phyloP scores from a whole-genome alignment of 2,888 invertebrate species.

The Globia sparganii region DNA sequence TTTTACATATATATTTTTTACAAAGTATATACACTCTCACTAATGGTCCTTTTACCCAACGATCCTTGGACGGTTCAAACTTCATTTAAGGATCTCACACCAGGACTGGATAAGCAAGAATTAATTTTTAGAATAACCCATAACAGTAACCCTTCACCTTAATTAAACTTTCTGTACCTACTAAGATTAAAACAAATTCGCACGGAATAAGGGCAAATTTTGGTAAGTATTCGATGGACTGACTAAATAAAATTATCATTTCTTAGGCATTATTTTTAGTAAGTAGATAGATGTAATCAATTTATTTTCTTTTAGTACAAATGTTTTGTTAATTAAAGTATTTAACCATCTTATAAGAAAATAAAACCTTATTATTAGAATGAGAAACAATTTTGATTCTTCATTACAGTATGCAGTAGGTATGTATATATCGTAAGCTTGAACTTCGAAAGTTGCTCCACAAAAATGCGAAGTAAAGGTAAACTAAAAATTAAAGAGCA shows the following conservation, averaged over 20 bases:
- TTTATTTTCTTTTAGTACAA: not conserved
- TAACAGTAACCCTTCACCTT: slow-evolving; percentile 61
- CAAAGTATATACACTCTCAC: slow-evolving; percentile 77
- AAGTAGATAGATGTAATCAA: not conserved
- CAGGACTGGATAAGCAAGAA: slow-evolving; percentile 66
- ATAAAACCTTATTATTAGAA: not conserved
- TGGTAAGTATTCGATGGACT: slow-evolving; percentile 29
- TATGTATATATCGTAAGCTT: not conserved
- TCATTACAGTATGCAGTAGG: not conserved
- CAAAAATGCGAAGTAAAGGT: not conserved
- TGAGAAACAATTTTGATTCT: not conserved
- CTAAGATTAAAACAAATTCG: slow-evolving; percentile 62
- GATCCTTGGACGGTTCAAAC: slow-evolving; percentile 82
- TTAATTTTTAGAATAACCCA: slow-evolving; percentile 61
- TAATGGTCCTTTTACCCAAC: slow-evolving; percentile 79
- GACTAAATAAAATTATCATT: slow-evolving; percentile 42
- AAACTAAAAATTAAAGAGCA: not conserved
- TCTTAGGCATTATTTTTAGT: slow-evolving; percentile 16
- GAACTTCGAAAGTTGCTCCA: not conserved
- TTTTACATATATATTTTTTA: slow-evolving; percentile 67
- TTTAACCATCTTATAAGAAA: not conserved
- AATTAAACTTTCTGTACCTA: slow-evolving; percentile 63
- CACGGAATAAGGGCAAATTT: slow-evolving; percentile 38
- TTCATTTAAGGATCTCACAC: slow-evolving; percentile 74
- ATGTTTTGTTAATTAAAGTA: not conserved